These are phyloP conservation scores for Macrobrachium rosenbergii DNA, from an alignment of 1,140 invertebrate species.

Conservation along the genomic window DNA sequence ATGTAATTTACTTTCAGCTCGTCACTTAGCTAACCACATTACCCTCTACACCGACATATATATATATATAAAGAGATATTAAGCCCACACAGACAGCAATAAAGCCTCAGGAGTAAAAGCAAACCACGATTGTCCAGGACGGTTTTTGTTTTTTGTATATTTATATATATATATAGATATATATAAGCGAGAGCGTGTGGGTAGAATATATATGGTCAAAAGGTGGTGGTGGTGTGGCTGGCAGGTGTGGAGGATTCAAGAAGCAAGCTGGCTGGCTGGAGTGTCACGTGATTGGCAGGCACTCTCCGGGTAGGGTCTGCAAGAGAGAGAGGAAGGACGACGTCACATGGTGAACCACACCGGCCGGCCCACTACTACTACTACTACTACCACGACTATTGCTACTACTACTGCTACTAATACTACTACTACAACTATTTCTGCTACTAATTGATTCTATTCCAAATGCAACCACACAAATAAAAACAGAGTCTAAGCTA, in stretches of 20 bases:
- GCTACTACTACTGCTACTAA: slow-evolving; percentile 34
- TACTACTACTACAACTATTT: slow-evolving; percentile 38
- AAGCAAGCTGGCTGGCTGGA: slow-evolving; percentile 62
- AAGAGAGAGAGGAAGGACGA: slow-evolving; percentile 62
- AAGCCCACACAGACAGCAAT: slow-evolving; percentile 8
- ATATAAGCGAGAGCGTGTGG: slow-evolving; percentile 20
- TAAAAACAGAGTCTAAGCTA: too few relatives aligned
- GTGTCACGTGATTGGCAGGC: slow-evolving; percentile 60
- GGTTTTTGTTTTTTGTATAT: slow-evolving; percentile 25
- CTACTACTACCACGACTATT: slow-evolving; percentile 25
- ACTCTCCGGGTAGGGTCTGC: slow-evolving; percentile 62
- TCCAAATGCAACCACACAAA: too few relatives aligned
- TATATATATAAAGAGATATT: slow-evolving; percentile 47
- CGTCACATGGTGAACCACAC: slow-evolving; percentile 53
- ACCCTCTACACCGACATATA: slow-evolving; percentile 57
- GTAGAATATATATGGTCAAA: background rate
- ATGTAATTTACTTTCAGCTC: background rate
- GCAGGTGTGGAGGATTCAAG: slow-evolving; percentile 43
- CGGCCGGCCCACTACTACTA: slow-evolving; percentile 26
- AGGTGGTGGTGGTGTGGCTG: slow-evolving; percentile 23
- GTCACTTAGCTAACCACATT: slow-evolving; percentile 56
- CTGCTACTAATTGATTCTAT: background rate
- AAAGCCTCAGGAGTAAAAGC: slow-evolving; percentile 30
- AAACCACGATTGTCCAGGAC: slow-evolving; percentile 52
- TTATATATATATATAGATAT: background rate